Conservation (phyloP, 2,797 vertebrate genomes). For the Emys orbicularis region DNA sequence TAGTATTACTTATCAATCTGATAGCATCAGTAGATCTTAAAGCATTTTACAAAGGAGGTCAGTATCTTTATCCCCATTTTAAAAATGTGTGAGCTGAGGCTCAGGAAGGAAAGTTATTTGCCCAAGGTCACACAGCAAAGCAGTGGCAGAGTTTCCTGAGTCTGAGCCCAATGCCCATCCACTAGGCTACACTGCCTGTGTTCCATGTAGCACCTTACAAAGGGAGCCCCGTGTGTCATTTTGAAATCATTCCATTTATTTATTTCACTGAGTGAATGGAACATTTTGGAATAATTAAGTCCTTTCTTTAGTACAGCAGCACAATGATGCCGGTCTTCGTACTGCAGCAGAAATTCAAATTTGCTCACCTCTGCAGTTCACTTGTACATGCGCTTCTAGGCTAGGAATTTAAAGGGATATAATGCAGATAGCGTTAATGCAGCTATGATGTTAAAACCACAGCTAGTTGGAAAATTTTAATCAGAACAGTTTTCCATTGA, state of each 20-base stretch:
- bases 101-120: not conserved
- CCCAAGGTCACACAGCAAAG: not conserved
- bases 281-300: not conserved
- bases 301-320: not conserved
- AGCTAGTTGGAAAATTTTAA: not conserved
- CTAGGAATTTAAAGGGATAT: not conserved
- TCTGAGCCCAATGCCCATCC: not conserved
- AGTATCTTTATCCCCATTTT: not conserved
- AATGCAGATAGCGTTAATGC: not conserved
- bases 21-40: not conserved
- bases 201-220: not conserved
- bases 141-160: not conserved
- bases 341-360: not conserved
- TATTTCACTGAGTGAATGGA: not conserved
- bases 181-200: not conserved
- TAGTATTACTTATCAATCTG: not conserved
- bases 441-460: not conserved
- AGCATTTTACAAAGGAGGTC: not conserved
- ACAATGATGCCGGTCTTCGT: not conserved
- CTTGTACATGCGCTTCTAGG: not conserved
- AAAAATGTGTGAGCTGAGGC: not conserved
- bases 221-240: not conserved
- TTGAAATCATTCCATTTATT: not conserved
- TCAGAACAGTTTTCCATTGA: not conserved
- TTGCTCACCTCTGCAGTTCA: not conserved